Conservation (phyloP, 2,113 vertebrate genomes). For the Petaurus breviceps region DNA sequence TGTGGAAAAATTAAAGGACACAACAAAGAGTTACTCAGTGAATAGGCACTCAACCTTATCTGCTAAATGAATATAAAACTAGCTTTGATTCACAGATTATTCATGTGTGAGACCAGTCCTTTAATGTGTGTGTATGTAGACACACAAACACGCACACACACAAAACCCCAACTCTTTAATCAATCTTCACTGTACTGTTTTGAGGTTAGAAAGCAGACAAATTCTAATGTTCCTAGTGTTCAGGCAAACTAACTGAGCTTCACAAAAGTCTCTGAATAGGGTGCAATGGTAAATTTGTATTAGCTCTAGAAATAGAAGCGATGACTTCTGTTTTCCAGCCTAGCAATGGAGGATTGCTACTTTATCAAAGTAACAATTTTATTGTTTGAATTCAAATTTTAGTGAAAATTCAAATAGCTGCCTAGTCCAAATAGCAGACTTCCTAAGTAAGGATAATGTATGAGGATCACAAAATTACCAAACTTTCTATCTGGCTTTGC, state of each 20-base stretch:
- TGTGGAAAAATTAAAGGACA: background rate
- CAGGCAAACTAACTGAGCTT: background rate
- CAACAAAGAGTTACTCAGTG: background rate
- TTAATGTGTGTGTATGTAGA: background rate
- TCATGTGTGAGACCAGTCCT: background rate
- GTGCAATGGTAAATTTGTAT: background rate
- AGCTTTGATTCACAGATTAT: background rate
- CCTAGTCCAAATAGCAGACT: background rate
- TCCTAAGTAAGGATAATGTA: background rate
- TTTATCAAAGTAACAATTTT: background rate
- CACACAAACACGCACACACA: background rate
- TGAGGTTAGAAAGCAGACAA: constrained; percentile 11
- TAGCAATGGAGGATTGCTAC: accelerated
- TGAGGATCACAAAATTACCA: background rate
- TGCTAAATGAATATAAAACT: background rate
- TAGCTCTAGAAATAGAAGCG: background rate
- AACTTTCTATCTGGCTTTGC: constrained; percentile 10
- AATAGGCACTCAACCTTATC: background rate
- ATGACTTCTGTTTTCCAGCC: background rate
- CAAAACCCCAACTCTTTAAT: background rate
- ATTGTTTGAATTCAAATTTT: background rate
- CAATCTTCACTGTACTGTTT: background rate
- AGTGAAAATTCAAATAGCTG: background rate
- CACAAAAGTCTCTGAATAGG: background rate
- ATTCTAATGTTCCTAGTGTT: background rate